These are phyloP conservation scores for Drosophila nr. fundita DNA, from an alignment of 2,888 invertebrate genomes.

Conservation along the genomic window DNA sequence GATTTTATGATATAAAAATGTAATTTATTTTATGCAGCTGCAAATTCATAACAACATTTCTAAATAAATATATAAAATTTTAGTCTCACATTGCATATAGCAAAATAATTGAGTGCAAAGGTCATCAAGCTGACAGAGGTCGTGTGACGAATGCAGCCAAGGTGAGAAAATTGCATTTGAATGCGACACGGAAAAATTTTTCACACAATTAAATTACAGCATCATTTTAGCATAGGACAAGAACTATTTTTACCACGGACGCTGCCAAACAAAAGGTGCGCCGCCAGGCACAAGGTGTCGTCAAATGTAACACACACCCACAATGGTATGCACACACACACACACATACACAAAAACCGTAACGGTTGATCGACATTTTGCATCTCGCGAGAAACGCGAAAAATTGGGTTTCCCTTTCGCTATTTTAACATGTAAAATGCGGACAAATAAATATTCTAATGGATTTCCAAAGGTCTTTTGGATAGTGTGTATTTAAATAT, in stretches of 20 bases:
- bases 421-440: conserved; percentile 19
- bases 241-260: conserved; percentile 51
- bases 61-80: background rate
- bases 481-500: background rate
- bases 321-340: background rate
- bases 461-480: background rate
- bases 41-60: background rate
- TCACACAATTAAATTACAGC: conserved; percentile 64
- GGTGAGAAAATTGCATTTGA: conserved; percentile 33
- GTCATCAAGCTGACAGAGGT: conserved; percentile 40
- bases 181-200: conserved; percentile 62
- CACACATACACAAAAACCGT: conserved; percentile 2
- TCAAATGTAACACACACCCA: conserved; percentile 30
- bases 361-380: conserved; percentile 17
- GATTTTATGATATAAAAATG: background rate
- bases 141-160: background rate
- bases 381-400: conserved; percentile 24
- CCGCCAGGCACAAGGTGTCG: conserved; percentile 41
- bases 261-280: conserved; percentile 60
- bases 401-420: conserved; percentile 44
- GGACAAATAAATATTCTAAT: background rate
- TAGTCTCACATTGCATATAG: background rate
- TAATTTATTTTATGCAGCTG: background rate
- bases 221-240: conserved; percentile 28
- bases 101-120: conserved; percentile 30